Conservation (phyloP, 37 sponge, comb jelly and placozoan species). For the Beroe ovata region DNA sequence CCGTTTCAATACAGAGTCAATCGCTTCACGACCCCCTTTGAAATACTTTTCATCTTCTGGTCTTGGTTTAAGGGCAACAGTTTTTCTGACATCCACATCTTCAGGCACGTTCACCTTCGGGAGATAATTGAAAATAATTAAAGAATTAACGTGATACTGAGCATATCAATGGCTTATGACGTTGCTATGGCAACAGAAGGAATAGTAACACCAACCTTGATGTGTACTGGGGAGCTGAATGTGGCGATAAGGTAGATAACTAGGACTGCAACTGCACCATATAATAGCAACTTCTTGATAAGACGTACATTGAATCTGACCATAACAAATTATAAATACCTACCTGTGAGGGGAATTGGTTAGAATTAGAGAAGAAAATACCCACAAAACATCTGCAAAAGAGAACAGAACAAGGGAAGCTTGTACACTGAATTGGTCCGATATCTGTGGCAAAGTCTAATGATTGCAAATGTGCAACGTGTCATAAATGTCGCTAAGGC, state of each 20-base stretch:
- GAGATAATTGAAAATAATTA: too few relatives aligned
- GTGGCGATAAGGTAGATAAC: background rate
- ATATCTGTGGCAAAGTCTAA: too few relatives aligned
- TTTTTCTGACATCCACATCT: background rate
- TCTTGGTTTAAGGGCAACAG: background rate
- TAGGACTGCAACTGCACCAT: background rate
- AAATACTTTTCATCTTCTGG: background rate
- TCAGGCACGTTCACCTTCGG: background rate
- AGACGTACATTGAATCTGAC: slow-evolving; percentile 14
- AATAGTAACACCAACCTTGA: slow-evolving; percentile 30
- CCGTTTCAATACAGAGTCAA: background rate
- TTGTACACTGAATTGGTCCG: too few relatives aligned
- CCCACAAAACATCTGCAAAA: too few relatives aligned
- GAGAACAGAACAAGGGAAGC: too few relatives aligned
- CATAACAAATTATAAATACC: slow-evolving; percentile 1
- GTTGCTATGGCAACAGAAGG: too few relatives aligned
- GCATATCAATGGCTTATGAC: too few relatives aligned
- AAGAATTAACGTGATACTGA: too few relatives aligned
- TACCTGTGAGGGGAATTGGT: background rate
- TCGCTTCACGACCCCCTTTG: background rate
- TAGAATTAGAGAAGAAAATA: too few relatives aligned
- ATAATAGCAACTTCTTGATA: slow-evolving; percentile 23
- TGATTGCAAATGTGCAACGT: too few relatives aligned
- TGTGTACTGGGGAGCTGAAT: slow-evolving; percentile 35
- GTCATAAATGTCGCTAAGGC: too few relatives aligned